A percentile compares a stretch with the other conserved stretches of the same genome.
Evolutionary conservation across 2,113 vertebrate genomes (phyloP).

Genomic region (Marcusenius ussheri): DNA sequence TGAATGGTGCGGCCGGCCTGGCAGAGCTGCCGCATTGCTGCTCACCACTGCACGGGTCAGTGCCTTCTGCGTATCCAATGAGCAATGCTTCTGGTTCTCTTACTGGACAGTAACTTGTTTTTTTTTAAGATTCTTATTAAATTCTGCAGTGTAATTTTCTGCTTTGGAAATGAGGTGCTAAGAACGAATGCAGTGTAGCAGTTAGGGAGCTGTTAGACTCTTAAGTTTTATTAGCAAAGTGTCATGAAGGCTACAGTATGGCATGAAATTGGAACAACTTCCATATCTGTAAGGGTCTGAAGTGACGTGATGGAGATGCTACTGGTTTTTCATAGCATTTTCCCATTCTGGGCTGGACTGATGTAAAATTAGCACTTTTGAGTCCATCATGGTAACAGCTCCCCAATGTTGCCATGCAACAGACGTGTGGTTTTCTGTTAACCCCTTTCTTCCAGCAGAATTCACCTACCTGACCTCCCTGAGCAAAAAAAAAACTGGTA

Average conservation of each 20-base stretch:
- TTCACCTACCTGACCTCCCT: too few species aligned
- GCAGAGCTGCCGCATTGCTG: too few species aligned
- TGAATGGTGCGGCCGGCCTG: too few species aligned
- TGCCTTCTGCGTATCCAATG: too few species aligned
- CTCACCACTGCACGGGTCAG: too few species aligned
- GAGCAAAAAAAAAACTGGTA: not conserved
- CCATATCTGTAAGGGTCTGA: not conserved
- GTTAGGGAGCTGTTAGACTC: not conserved
- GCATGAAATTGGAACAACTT: not conserved
- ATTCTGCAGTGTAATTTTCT: conserved; percentile 9
- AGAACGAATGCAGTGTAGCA: not conserved
- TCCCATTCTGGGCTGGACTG: not conserved
- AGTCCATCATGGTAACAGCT: conserved; percentile 22
- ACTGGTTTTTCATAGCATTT: not conserved
- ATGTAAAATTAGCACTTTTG: not conserved
- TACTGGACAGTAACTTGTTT: not conserved
- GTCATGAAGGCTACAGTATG: not conserved
- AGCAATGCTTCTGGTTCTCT: not conserved
- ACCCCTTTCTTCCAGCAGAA: conserved; percentile 8
- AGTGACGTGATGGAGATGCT: not conserved
- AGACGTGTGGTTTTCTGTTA: not conserved
- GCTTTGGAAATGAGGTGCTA: conserved; percentile 9
- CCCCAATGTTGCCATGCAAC: not conserved
- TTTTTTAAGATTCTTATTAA: not conserved
- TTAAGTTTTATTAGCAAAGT: not conserved